Conservation (phyloP, 2,113 vertebrate species). For the Epinephelus fuscoguttatus region DNA sequence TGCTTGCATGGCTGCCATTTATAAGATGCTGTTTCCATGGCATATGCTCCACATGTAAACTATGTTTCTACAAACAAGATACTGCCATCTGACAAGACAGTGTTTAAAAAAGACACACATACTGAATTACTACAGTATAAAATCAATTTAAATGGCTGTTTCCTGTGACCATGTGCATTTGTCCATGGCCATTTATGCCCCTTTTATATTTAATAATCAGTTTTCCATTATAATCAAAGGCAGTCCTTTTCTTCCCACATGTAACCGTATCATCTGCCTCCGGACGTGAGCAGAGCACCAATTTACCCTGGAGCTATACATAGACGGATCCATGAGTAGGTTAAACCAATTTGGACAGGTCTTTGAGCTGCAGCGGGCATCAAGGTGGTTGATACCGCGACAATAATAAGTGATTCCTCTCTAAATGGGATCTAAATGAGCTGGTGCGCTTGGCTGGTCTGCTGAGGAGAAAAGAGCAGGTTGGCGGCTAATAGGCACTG, state of each 20-base stretch:
- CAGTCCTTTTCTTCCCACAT: slow-evolving; percentile 31
- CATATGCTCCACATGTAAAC: slow-evolving; percentile 20
- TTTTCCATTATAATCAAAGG: slow-evolving; percentile 54
- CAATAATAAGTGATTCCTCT: slow-evolving; percentile 61
- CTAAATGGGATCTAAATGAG: slow-evolving; percentile 66
- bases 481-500: slow-evolving; percentile 32
- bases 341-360: slow-evolving; percentile 64
- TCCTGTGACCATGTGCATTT: slow-evolving; percentile 34
- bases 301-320: slow-evolving; percentile 34
- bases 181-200: slow-evolving; percentile 13
- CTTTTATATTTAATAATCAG: slow-evolving; percentile 58
- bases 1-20: slow-evolving; percentile 2
- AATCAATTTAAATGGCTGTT: slow-evolving; percentile 40
- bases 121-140: slow-evolving; percentile 11
- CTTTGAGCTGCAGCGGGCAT: slow-evolving; percentile 62
- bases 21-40: not conserved
- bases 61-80: slow-evolving; percentile 4
- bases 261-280: slow-evolving; percentile 43
- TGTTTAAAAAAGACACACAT: not conserved
- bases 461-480: slow-evolving; percentile 29
- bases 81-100: slow-evolving; percentile 3
- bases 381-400: slow-evolving; percentile 61
- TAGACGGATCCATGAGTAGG: slow-evolving; percentile 16
- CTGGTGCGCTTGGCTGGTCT: slow-evolving; percentile 39
- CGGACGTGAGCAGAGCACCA: slow-evolving; percentile 43